Base-by-base conservation (phyloP, 2,888 invertebrate species). In the Quadriops clusia region DNA sequence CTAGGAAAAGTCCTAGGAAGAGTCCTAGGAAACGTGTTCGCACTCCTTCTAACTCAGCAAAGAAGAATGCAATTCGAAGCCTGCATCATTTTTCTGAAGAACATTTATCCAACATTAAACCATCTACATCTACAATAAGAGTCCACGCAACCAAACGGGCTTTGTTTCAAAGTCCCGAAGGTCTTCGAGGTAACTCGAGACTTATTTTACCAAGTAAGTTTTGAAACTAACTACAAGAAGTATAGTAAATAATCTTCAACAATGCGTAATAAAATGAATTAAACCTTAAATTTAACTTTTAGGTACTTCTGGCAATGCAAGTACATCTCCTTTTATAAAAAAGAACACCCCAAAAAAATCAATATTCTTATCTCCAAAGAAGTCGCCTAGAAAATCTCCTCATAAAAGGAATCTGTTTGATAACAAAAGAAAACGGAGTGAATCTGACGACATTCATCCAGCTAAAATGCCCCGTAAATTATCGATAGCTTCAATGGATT, bases 131-230 rank as follows among this genome's bases (percentile, higher is more conserved):
- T n/a, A 32, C 14, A 14, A 37, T 39, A 13, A 41, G 37, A 20
- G 42, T 45, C 3, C 46, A 44, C 25, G 42, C 41, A 11, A 50
- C 76, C 0, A 83, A 80, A 44, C 64, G 83, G 32, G 81, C 82
- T 0, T 55, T 84, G 2, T 84, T 84, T 45, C 71, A 79, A 44
- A 83, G 82, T 50, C 82, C 83, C 2, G 70, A 51, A 28, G 39
- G 28, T 28, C 12, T 13, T 26, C 17, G 14, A 14, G 17, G 6
- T 31, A 21, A n/a, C n/a, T 31, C 34, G n/a, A 31, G 31, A 23
- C 10, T 31, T 1, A 9, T 34, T n/a, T 23, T 31, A 23, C 28
- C 31, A 26, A 33, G 39, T 35, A 34, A 37, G 36, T 30, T 14
- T 8, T 28, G 9, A 22, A 17, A 27, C 9, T n/a, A n/a, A n/a